Evolutionary conservation across 2,888 invertebrate species (phyloP), one percentile per base, ranked within the genome.

Genomic region (Pandemis heparana): DNA sequence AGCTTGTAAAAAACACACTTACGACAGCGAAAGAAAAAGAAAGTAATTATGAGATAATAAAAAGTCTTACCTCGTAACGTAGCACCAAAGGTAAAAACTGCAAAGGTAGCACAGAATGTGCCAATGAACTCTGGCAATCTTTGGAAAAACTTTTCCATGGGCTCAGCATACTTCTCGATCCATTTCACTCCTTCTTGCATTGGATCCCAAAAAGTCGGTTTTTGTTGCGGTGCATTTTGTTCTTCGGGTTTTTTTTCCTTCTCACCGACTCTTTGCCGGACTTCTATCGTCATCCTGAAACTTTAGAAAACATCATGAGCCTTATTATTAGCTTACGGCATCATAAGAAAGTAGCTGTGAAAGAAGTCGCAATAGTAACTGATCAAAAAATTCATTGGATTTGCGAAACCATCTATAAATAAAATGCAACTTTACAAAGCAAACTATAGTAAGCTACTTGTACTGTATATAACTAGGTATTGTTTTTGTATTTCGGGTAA

Each of bases 11-110:
- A 32, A n/a, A n/a, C n/a, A n/a, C n/a, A n/a, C n/a, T n/a, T n/a
- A n/a, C n/a, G n/a, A n/a, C n/a, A n/a, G n/a, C n/a, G n/a, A n/a
- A 32, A 32, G 23, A 32, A 32, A 32, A 4, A 2, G 23, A 32
- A 32, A 32, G 23, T 4, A 14, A 46, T 46, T 14, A 12, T 46
- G 10, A 10, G 23, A 14, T 12, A 53, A n/a, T n/a, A 53, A n/a
- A 53, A 53, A 18, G 4, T 23, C 80, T 78, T 84, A 96, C 96
- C 96, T 91, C 96, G 94, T 53, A 96, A 89, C 0, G 96, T 95
- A 10, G 96, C 92, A 66, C 96, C 96, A 60, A 96, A 91, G 14
- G 95, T 90, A 82, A 96, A 96, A 32, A 96, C 90, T 0, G 96
- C 95, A 0, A 96, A 79, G 0, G 96, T 95, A 0, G 95, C 96